These are phyloP conservation scores for Leptonema lineaticorne DNA, from an alignment of 1,140 invertebrate species.

Conservation along the genomic window DNA sequence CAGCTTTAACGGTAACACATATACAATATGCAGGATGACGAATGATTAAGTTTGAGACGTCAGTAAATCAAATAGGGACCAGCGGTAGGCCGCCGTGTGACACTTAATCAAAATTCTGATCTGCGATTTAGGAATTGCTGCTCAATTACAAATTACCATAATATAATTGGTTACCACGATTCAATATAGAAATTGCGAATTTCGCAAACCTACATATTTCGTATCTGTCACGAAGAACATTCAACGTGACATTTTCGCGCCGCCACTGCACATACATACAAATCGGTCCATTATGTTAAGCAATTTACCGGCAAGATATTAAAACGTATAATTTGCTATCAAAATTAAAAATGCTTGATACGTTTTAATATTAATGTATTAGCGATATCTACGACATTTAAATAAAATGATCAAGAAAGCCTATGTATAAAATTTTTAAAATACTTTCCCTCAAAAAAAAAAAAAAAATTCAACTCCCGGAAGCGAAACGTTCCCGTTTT, in stretches of 20 bases:
- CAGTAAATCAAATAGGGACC: not conserved
- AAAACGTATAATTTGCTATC: not conserved
- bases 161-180: constrained; percentile 26
- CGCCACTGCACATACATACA: not conserved
- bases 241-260: not conserved
- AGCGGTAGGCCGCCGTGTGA: too few relatives aligned
- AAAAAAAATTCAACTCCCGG: too few relatives aligned
- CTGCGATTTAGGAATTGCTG: constrained; percentile 26
- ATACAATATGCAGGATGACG: too few relatives aligned
- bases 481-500: too few relatives aligned
- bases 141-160: constrained; percentile 33
- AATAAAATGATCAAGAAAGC: too few relatives aligned
- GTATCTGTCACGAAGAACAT: constrained; percentile 2
- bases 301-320: not conserved
- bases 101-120: constrained; percentile 29
- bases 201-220: constrained; percentile 11
- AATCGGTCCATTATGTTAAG: not conserved
- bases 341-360: too few relatives aligned
- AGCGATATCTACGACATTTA: too few relatives aligned
- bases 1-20: too few relatives aligned
- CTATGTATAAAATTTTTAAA: too few relatives aligned
- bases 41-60: constrained; percentile 2
- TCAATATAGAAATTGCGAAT: constrained; percentile 8
- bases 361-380: too few relatives aligned
- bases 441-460: too few relatives aligned